Base-by-base conservation (phyloP, 1,140 invertebrate genomes). In the Geopemphigus sp. region DNA sequence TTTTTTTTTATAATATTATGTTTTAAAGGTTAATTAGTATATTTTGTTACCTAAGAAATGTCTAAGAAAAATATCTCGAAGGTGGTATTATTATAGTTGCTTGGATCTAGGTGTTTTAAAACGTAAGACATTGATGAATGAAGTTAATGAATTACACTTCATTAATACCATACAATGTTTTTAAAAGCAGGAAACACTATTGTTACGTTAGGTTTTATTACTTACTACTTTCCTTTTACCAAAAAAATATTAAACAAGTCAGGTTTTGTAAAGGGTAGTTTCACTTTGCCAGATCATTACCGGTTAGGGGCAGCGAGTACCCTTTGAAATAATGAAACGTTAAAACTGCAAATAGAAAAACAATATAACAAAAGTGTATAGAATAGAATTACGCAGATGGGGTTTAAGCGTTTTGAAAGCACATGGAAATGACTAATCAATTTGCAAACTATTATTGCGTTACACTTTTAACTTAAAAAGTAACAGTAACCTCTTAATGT, bases 111-210 rank as follows among this genome's bases (percentile, higher is more conserved):
- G 54, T 54, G 53, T 57, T 47, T 76, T 76, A 24, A 26, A 61
- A 76, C 39, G 24, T 45, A 26, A 59, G 73, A 76, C 73, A 57
- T 76, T 76, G 73, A 76, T 76, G 39, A 76, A 76, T 76, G 56
- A 61, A 76, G 54, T 76, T 76, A 76, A 76, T 76, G 73, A 76
- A 76, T 76, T 22, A 61, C 73, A 76, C 73, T 76, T 47, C 57
- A 61, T 76, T 76, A 53, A 76, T 76, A 76, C 29, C 17, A 26
- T 45, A 32, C 32, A 24, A 45, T 59, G 56, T 76, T 76, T 76
- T 76, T 76, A 76, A 76, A 76, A 74, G 56, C 56, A 76, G 73
- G 73, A 76, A 61, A 76, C 73, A 76, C 73, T 59, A 59, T 76
- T 76, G 73, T 76, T 76, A 59, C 22, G 22, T 61, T 47, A 59